Conservation (phyloP, 2,888 invertebrate species). For the Eupithecia tripunctaria region DNA sequence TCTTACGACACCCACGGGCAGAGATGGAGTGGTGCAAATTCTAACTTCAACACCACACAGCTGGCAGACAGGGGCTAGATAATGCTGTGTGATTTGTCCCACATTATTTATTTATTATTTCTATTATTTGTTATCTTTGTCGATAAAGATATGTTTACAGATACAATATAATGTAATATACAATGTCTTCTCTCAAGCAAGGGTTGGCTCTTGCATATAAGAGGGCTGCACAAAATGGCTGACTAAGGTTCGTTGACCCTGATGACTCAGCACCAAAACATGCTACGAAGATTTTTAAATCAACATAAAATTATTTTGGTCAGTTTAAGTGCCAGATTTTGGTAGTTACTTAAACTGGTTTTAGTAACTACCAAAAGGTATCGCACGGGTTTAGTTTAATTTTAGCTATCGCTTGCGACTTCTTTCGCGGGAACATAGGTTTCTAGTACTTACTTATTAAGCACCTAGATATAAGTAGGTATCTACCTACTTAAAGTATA, state of each 20-base stretch:
- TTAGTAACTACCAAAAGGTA: slow-evolving; percentile 25
- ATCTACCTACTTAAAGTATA: no score
- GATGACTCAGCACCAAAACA: slow-evolving; percentile 69
- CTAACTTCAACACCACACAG: no score
- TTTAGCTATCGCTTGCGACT: neutral
- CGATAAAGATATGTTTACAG: no score
- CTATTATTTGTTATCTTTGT: no score
- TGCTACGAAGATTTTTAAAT: slow-evolving; percentile 64
- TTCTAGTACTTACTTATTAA: no score
- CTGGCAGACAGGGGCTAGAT: no score
- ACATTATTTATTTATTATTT: no score
- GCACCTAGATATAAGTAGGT: no score
- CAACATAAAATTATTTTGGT: slow-evolving; percentile 41
- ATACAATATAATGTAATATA: no score
- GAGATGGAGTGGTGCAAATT: no score
- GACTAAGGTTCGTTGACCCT: slow-evolving; percentile 70
- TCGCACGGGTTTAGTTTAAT: neutral
- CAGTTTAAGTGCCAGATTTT: slow-evolving; percentile 32
- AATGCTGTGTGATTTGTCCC: no score
- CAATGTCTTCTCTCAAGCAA: slow-evolving; percentile 27
- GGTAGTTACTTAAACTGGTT: slow-evolving; percentile 28
- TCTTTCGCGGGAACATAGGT: neutral
- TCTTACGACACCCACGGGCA: no score
- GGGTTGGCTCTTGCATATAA: slow-evolving; percentile 43
- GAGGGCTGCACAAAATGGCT: slow-evolving; percentile 65